These are phyloP conservation scores for Rhinatrema bivittatum DNA, from an alignment of 2,797 vertebrate genomes.

Conservation along the genomic window DNA sequence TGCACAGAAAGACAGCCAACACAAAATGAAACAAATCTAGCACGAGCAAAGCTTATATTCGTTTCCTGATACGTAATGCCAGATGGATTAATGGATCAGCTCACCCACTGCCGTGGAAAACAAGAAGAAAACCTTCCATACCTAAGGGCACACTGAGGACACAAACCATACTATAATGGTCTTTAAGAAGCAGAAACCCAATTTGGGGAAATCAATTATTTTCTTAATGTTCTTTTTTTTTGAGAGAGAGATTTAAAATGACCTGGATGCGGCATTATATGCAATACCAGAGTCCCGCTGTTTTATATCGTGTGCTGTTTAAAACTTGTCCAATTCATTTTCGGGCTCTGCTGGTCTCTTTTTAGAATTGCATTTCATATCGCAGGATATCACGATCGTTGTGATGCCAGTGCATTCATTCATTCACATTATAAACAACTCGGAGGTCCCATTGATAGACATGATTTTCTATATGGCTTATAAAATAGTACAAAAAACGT, in stretches of 20 bases:
- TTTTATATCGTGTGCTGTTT: conserved; percentile 4
- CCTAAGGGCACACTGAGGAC: conserved; percentile 52
- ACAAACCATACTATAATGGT: conserved; percentile 54
- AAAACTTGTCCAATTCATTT: conserved; percentile 19
- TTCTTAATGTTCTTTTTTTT: conserved; percentile 20
- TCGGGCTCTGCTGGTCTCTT: conserved; percentile 27
- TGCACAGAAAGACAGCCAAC: conserved; percentile 9
- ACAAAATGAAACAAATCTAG: conserved; percentile 39
- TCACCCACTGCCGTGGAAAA: conserved; percentile 57
- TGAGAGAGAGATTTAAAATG: conserved; percentile 47
- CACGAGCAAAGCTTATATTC: conserved; percentile 51
- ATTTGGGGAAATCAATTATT: conserved; percentile 61
- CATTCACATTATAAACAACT: too few relatives aligned
- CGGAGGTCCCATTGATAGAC: too few relatives aligned
- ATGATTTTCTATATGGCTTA: too few relatives aligned
- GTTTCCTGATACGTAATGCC: conserved; percentile 62
- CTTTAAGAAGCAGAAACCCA: conserved; percentile 59
- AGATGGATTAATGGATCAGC: conserved; percentile 60
- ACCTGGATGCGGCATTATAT: conserved; percentile 11
- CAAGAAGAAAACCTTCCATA: conserved; percentile 63
- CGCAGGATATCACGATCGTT: conserved; percentile 43
- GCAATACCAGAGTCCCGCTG: neutral
- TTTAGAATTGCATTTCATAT: conserved; percentile 28
- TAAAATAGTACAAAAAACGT: too few relatives aligned
- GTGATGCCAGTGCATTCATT: conserved; percentile 40